Conservation (phyloP, 2,888 invertebrate genomes). For the Myathropa florea region DNA sequence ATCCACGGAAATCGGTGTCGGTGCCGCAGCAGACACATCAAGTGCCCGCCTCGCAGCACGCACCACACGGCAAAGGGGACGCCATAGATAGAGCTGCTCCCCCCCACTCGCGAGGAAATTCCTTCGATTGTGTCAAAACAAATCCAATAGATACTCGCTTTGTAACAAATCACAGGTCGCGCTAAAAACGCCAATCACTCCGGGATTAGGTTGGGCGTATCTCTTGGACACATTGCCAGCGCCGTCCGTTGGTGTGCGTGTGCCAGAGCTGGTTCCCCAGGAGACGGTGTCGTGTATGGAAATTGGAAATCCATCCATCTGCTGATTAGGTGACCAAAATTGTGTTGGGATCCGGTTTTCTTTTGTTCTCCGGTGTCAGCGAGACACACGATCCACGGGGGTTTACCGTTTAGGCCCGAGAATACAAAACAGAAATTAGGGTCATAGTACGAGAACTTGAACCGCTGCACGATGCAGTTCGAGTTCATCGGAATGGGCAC, state of each 20-base stretch:
- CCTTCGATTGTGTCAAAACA: slow-evolving; percentile 53
- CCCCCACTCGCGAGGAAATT: not conserved
- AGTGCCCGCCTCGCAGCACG: slow-evolving; percentile 6
- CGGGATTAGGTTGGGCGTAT: slow-evolving; percentile 39
- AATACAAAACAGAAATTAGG: slow-evolving; percentile 60
- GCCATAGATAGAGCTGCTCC: not conserved
- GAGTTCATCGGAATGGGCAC: not conserved
- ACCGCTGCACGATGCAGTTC: not conserved
- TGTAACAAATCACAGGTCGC: slow-evolving; percentile 45
- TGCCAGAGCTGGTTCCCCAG: not conserved
- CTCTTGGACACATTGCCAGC: slow-evolving; percentile 37
- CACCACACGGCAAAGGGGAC: not conserved
- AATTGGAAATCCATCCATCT: slow-evolving; percentile 34
- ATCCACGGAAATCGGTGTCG: slow-evolving; percentile 21
- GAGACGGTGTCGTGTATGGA: slow-evolving; percentile 13
- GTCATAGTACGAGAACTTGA: slow-evolving; percentile 48
- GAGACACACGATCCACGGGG: slow-evolving; percentile 16
- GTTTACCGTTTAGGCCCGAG: slow-evolving; percentile 58
- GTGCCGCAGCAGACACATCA: not conserved
- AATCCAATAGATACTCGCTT: slow-evolving; percentile 41
- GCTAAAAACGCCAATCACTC: slow-evolving; percentile 55
- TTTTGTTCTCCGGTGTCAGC: not conserved
- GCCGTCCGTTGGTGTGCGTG: not conserved
- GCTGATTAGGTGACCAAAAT: slow-evolving; percentile 62
- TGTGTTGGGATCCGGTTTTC: slow-evolving; percentile 13